Conservation (phyloP, 2,797 vertebrate genomes). For the Brotula barbata region DNA sequence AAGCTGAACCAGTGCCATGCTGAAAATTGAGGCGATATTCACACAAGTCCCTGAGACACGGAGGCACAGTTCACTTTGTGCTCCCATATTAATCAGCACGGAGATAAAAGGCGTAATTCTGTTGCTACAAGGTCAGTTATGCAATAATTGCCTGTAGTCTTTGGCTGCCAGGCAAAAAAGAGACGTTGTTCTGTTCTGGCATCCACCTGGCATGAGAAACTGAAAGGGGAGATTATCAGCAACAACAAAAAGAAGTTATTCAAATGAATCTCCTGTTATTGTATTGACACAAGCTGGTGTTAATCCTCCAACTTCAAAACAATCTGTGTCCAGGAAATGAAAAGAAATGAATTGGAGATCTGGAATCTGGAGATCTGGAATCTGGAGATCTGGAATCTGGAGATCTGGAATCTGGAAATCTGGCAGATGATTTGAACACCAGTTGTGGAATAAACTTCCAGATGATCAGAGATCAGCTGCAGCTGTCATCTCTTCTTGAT, state of each 20-base stretch:
- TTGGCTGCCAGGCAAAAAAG: constrained; percentile 20
- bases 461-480: no score
- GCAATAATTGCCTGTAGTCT: constrained; percentile 16
- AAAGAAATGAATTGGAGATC: no score
- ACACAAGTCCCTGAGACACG: constrained; percentile 50
- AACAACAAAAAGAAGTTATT: not conserved
- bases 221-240: not conserved
- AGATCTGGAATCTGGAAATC: no score
- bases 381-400: no score
- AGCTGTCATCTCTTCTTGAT: no score
- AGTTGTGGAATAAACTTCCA: no score
- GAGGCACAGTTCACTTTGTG: constrained; percentile 44
- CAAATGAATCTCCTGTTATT: not conserved
- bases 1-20: constrained; percentile 54
- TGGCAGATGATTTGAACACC: no score
- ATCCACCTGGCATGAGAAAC: constrained; percentile 26
- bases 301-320: not conserved
- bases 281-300: no score
- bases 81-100: constrained; percentile 55
- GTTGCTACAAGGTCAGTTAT: constrained; percentile 28
- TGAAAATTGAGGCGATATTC: constrained; percentile 56
- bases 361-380: no score
- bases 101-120: constrained; percentile 42
- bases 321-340: not conserved
- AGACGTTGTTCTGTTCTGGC: constrained; percentile 15